Conservation (phyloP, 30 jellyfish, hydroid and myxozoan genomes). For the Mastigias papua region DNA sequence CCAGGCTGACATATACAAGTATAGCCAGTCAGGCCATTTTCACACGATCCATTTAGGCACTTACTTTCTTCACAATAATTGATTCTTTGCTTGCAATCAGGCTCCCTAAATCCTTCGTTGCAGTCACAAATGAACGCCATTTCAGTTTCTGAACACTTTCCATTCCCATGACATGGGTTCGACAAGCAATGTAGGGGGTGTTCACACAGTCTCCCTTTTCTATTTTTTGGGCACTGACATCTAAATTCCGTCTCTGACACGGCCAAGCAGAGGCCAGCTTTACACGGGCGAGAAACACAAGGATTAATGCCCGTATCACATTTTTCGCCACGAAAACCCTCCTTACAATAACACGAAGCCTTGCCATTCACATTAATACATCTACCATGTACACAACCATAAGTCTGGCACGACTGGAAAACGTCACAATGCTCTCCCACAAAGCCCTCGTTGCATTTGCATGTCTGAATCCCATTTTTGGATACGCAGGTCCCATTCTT, state of each 20-base stretch:
- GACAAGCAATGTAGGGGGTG: slow-evolving; percentile 33
- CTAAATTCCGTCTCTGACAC: slow-evolving; percentile 51
- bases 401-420: slow-evolving; percentile 59
- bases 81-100: slow-evolving; percentile 20
- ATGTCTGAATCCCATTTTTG: slow-evolving; percentile 24
- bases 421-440: slow-evolving; percentile 51
- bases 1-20: slow-evolving; percentile 49
- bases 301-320: slow-evolving; percentile 69
- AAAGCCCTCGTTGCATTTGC: slow-evolving; percentile 67
- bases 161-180: slow-evolving; percentile 64
- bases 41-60: slow-evolving; percentile 46
- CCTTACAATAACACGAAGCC: slow-evolving; percentile 49
- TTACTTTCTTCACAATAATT: slow-evolving; percentile 28
- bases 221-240: slow-evolving; percentile 64
- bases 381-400: slow-evolving; percentile 62
- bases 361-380: slow-evolving; percentile 49
- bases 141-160: slow-evolving; percentile 47
- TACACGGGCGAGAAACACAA: slow-evolving; percentile 58
- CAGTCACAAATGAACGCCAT: slow-evolving; percentile 36
- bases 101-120: slow-evolving; percentile 32
- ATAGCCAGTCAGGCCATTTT: slow-evolving; percentile 13
- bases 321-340: slow-evolving; percentile 60
- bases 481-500: slow-evolving; percentile 57
- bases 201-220: slow-evolving; percentile 66
- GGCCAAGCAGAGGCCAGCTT: slow-evolving; percentile 60